Conservation (phyloP, 2,888 invertebrate species). For the Flexamia atlantica region DNA sequence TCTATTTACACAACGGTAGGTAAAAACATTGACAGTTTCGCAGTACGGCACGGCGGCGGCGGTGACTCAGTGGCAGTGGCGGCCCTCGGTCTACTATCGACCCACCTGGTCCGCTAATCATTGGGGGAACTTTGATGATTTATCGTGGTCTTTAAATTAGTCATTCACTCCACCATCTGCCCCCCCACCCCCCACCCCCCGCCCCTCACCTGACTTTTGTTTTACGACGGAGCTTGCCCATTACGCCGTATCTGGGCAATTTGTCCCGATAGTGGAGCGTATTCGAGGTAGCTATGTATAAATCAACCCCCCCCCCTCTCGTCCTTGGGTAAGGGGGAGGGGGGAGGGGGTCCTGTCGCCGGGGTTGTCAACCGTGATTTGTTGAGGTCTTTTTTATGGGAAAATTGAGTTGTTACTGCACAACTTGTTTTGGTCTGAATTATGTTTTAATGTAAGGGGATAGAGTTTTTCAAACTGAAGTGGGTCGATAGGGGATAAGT, state of each 20-base stretch:
- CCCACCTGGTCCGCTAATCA: conserved; percentile 46
- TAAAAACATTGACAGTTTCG: no score
- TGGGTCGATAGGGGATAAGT: no score
- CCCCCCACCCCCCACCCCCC: conserved; percentile 36
- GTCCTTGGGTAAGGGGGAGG: no score
- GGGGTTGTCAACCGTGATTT: neutral
- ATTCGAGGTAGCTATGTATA: conserved; percentile 25
- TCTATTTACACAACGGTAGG: no score
- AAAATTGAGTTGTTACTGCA: neutral
- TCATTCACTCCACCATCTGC: conserved; percentile 51
- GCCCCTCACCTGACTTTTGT: conserved; percentile 57
- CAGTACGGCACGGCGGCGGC: neutral
- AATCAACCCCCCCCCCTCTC: conserved; percentile 41
- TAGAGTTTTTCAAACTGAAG: no score
- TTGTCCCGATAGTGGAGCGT: conserved; percentile 60
- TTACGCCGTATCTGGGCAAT: conserved; percentile 54
- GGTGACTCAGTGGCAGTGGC: no score
- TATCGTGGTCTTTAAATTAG: conserved; percentile 60
- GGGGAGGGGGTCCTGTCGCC: neutral
- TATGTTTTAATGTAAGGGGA: no score
- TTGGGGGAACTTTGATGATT: conserved; percentile 48
- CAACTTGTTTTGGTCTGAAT: no score
- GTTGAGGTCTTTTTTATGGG: neutral
- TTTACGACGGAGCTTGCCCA: conserved; percentile 43
- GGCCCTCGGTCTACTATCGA: no score